Conservation (phyloP, 2,888 invertebrate species). For the Acanthopleura granulata region DNA sequence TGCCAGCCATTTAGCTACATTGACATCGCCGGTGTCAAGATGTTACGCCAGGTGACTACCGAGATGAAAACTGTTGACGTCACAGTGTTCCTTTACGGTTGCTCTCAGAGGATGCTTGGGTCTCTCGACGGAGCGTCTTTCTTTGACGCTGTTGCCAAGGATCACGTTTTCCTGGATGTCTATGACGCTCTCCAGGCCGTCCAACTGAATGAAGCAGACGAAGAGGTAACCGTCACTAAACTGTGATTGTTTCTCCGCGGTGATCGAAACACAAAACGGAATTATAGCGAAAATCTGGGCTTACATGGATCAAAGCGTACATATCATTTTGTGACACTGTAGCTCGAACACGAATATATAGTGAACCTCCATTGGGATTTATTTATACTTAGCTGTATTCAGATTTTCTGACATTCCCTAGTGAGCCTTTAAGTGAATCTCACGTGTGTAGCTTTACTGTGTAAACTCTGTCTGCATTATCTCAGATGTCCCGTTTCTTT, state of each 20-base stretch:
- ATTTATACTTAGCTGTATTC: too few relatives aligned
- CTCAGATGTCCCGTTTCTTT: too few relatives aligned
- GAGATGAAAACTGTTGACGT: conserved; percentile 43
- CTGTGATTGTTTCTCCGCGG: background rate
- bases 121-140: conserved; percentile 43
- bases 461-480: too few relatives aligned
- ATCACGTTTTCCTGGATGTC: conserved; percentile 42
- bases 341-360: too few relatives aligned
- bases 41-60: conserved; percentile 41
- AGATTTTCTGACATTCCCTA: too few relatives aligned
- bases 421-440: too few relatives aligned
- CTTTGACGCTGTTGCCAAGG: conserved; percentile 36
- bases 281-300: background rate
- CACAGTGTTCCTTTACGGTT: conserved; percentile 44
- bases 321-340: too few relatives aligned
- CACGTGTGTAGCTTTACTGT: too few relatives aligned
- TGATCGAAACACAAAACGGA: background rate
- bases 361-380: too few relatives aligned
- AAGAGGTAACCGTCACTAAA: background rate
- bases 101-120: conserved; percentile 38
- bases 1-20: conserved; percentile 57
- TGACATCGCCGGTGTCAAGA: conserved; percentile 54
- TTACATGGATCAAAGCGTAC: too few relatives aligned
- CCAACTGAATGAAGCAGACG: background rate
- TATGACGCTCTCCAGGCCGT: conserved; percentile 38